Conservation (phyloP, 2,113 vertebrate species). For the Muntiacus reevesi region DNA sequence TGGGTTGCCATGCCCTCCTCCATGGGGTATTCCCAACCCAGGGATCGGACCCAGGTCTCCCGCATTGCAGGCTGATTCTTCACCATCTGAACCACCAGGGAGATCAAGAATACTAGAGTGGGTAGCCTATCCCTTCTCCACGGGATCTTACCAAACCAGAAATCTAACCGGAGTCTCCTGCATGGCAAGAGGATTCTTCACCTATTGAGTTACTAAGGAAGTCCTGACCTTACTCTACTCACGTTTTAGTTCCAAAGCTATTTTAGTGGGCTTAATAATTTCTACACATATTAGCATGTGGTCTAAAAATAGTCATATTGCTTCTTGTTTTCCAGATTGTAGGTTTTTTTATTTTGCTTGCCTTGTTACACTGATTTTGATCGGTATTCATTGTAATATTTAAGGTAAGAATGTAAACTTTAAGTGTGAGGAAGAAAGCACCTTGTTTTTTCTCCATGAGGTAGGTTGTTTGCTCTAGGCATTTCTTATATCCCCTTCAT, state of each 20-base stretch:
- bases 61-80: background rate
- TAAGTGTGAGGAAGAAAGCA: background rate
- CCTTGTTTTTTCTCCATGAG: background rate
- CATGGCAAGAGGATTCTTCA: background rate
- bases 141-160: background rate
- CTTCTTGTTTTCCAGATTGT: background rate
- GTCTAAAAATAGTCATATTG: background rate
- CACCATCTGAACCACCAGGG: background rate
- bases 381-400: background rate
- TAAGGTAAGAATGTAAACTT: background rate
- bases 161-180: background rate
- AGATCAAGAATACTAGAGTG: background rate
- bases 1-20: background rate
- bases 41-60: background rate
- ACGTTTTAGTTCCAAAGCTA: background rate
- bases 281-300: background rate
- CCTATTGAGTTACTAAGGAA: background rate
- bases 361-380: background rate
- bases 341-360: background rate
- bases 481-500: background rate
- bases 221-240: background rate
- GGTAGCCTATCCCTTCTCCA: background rate
- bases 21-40: background rate
- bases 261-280: background rate
- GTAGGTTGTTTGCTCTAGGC: background rate